A percentile compares a stretch with the other conserved stretches of the same genome.
Conservation (phyloP, 2,888 invertebrate genomes). For the Cinara cedri region DNA sequence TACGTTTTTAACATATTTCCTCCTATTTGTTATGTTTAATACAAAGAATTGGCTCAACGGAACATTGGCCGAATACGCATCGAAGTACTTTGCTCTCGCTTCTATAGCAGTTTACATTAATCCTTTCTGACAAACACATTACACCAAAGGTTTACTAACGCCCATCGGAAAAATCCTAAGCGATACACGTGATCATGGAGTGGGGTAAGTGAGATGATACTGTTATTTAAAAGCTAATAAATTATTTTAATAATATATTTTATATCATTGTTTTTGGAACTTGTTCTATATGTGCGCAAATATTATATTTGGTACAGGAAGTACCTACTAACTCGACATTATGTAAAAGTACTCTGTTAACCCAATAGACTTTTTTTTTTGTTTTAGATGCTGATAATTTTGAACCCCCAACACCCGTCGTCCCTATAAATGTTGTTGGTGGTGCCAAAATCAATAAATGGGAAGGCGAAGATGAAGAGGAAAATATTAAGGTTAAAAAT, state of each 20-base stretch:
- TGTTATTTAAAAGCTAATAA: neutral
- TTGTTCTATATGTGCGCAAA: no score
- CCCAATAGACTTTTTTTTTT: neutral
- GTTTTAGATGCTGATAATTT: constrained; percentile 58
- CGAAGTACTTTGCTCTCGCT: neutral
- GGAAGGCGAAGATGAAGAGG: constrained; percentile 89
- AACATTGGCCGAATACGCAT: constrained; percentile 18
- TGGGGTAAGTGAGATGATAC: constrained; percentile 52
- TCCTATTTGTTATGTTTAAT: constrained; percentile 43
- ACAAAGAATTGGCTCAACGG: neutral
- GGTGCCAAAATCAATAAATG: constrained; percentile 64
- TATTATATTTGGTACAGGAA: no score
- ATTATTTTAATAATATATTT: no score
- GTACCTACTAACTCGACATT: no score
- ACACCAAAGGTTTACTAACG: neutral
- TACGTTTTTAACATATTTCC: constrained; percentile 8
- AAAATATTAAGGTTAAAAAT: constrained; percentile 76
- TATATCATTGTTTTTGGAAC: no score
- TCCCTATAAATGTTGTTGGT: constrained; percentile 29
- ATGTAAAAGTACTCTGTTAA: neutral
- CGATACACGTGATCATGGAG: constrained; percentile 55
- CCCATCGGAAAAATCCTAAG: neutral
- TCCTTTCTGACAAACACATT: constrained; percentile 48
- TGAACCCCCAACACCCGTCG: constrained; percentile 33
- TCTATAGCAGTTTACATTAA: neutral